Base-by-base conservation (phyloP, 1,140 invertebrate species). In the Hylaeus volcanicus region DNA sequence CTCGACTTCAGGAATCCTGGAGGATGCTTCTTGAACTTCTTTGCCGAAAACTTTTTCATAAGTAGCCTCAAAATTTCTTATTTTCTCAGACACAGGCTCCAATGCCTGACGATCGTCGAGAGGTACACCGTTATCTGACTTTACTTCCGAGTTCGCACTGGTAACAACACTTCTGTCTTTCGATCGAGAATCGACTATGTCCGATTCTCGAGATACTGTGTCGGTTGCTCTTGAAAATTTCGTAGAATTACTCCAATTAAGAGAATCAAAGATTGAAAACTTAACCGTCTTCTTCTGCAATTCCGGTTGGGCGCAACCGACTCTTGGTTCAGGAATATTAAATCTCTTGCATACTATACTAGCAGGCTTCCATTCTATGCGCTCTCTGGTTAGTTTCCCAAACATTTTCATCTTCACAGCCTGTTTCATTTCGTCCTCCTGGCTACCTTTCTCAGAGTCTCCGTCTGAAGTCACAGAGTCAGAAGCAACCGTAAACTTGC, bases 271-370 rank as follows among this genome's bases (percentile, higher is more conserved):
- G 41, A 97, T 94, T 0, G 97, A 97, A 88, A 96, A 96, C 68
- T 95, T 96, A 0, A 93, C 91, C 91, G 95, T 94, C 76, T 95
- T 94, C 82, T 95, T 93, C 81, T 93, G 89, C 11, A 90, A 92
- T n/a, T 93, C 89, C 1, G 90, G 78, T 64, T 91, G 88, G 6
- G 91, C 90, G 81, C 94, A 95, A 66, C 93, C 94, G 3, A 92
- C 93, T 63, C 95, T 96, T 0, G 98, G 98, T 93, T 99, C 96
- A 0, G 98, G 97, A 11, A 99, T 96, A 91, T 99, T 99, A 89
- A 99, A 99, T 60, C 98, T 94, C 89, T 98, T 98, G 89, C 98
- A 99, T 0, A 99, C 93, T 15, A 99, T 89, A 72, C 95, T 94
- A 72, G 96, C 95, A 1, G 99, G 99, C 86, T 96, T 95, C 99